phyloP scores from a whole-genome alignment of 2,888 invertebrate genomes.

The Leuctra nigra region DNA sequence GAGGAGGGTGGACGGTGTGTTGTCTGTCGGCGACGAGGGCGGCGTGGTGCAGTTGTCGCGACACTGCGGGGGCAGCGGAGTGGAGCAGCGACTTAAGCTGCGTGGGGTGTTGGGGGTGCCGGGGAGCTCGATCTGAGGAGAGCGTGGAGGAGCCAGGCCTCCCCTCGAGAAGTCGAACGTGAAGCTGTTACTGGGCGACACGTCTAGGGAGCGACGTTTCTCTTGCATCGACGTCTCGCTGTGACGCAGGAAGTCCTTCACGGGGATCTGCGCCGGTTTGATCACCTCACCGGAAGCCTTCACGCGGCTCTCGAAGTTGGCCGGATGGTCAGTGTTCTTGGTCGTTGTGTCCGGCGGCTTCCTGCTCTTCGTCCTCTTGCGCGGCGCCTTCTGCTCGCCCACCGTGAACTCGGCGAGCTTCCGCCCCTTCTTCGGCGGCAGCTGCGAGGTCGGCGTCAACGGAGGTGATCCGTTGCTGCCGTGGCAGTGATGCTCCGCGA shows the following conservation, averaged over 20 bases:
- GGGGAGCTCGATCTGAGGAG: constrained; percentile 10
- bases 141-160: not conserved
- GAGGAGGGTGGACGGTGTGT: constrained; percentile 9
- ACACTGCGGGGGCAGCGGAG: constrained; percentile 5
- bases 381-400: constrained; percentile 29
- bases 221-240: not conserved
- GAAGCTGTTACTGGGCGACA: not conserved
- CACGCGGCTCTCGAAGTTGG: not conserved
- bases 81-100: constrained; percentile 2
- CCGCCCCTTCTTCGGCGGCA: constrained; percentile 24
- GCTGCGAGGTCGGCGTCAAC: constrained; percentile 19
- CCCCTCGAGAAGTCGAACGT: constrained; percentile 13
- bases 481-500: constrained; percentile 39
- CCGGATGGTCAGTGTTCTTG: constrained; percentile 2
- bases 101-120: constrained; percentile 11
- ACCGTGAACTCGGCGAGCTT: constrained; percentile 34
- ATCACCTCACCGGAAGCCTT: not conserved
- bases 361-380: constrained; percentile 18
- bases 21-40: constrained; percentile 3
- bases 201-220: not conserved
- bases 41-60: not conserved
- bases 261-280: constrained; percentile 11
- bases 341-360: not conserved
- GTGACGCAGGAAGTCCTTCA: constrained; percentile 8
- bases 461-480: constrained; percentile 21